A percentile compares a stretch with the other conserved stretches of the same genome.
Conservation (phyloP, 30 jellyfish, hydroid and myxozoan species). For the Pelagia noctiluca region DNA sequence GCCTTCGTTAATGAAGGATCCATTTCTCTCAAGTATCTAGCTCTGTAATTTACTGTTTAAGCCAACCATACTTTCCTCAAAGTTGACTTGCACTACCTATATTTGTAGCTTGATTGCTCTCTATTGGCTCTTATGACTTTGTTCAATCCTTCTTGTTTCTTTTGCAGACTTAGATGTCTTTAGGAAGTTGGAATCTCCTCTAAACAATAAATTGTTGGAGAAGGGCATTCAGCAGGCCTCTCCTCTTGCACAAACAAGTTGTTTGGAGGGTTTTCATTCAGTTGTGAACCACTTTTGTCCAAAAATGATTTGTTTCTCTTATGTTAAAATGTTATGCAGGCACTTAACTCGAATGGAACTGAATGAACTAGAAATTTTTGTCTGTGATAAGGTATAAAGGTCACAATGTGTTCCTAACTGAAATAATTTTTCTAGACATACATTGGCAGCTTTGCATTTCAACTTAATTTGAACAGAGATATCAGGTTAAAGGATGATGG, state of each 20-base stretch:
- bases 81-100: no score
- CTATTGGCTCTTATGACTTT: no score
- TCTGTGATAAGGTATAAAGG: not conserved
- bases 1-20: no score
- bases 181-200: no score
- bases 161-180: no score
- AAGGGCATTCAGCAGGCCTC: conserved; percentile 48
- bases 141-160: no score
- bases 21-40: no score
- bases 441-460: conserved; percentile 56
- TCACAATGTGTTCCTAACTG: not conserved
- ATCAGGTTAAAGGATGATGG: conserved; percentile 22
- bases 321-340: conserved; percentile 51
- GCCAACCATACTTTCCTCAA: no score
- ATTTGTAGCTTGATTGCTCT: no score
- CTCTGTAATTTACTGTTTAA: no score
- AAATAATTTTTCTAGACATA: not conserved
- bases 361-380: not conserved
- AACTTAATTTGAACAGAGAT: conserved; percentile 38
- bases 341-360: not conserved
- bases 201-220: conserved; percentile 27
- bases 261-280: conserved; percentile 44
- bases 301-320: conserved; percentile 57
- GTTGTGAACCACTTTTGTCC: conserved; percentile 58
- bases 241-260: conserved; percentile 31